Conservation (phyloP, 2,797 vertebrate genomes). For the Enteromius radiatus region DNA sequence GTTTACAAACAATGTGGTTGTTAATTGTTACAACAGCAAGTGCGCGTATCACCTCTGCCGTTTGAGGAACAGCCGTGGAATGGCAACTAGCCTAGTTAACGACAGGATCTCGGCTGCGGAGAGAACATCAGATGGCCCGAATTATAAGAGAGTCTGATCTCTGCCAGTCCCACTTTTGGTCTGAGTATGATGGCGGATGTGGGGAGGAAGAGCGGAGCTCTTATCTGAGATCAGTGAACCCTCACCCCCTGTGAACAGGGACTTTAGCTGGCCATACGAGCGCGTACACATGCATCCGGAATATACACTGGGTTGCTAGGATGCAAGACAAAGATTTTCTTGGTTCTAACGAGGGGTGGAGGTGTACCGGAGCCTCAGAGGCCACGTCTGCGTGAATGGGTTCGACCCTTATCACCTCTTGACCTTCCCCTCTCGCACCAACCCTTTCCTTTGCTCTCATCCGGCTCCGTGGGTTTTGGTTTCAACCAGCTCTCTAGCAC, state of each 20-base stretch:
- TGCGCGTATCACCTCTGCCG: neutral
- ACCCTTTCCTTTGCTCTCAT: conserved; percentile 48
- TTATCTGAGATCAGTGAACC: conserved; percentile 71
- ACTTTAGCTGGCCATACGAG: conserved; percentile 66
- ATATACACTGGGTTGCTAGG: conserved; percentile 71
- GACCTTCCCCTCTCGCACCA: conserved; percentile 38
- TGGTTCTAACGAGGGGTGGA: conserved; percentile 41
- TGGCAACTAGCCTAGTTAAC: neutral
- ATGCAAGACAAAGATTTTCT: conserved; percentile 65
- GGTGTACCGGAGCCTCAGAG: conserved; percentile 24
- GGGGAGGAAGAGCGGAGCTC: conserved; percentile 23
- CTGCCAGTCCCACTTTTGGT: neutral
- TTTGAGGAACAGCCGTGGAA: neutral
- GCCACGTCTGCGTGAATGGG: conserved; percentile 24
- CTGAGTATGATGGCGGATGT: conserved; percentile 4
- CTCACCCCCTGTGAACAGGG: conserved; percentile 53
- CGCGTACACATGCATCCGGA: conserved; percentile 66
- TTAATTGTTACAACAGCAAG: conserved; percentile 27
- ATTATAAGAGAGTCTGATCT: conserved; percentile 7
- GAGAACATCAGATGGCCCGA: conserved; percentile 10
- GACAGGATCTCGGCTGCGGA: neutral
- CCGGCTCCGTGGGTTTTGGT: conserved; percentile 13
- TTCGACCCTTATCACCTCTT: conserved; percentile 47
- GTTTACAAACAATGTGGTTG: conserved; percentile 29
- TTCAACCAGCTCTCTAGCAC: conserved; percentile 26